Evolutionary conservation across 2,888 invertebrate species (phyloP).

Genomic region (Anthophora plumipes): DNA sequence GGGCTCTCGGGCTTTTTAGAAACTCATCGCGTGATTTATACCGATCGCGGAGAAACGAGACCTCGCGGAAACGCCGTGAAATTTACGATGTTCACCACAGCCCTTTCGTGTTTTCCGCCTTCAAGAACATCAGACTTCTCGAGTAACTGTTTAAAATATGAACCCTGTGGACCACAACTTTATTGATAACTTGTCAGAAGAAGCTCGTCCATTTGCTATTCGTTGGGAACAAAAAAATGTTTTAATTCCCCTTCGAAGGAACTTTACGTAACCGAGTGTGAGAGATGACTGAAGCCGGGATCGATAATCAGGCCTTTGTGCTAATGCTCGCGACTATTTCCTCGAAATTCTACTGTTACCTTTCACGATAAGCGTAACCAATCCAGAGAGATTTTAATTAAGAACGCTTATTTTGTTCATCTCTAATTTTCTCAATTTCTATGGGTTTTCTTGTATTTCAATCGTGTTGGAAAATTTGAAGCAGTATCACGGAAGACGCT

Average conservation of each 20-base stretch:
- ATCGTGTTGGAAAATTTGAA: no score
- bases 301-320: neutral
- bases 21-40: constrained; percentile 25
- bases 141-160: neutral
- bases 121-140: neutral
- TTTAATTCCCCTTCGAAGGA: neutral
- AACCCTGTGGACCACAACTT: neutral
- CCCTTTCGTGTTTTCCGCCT: neutral
- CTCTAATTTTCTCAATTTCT: no score
- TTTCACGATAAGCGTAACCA: no score
- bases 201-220: constrained; percentile 4
- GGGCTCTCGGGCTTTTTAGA: neutral
- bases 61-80: neutral
- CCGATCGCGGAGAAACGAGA: neutral
- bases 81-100: neutral
- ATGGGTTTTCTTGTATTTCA: no score
- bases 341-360: no score
- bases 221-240: neutral
- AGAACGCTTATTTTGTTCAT: no score
- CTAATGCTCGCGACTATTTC: no score
- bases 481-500: no score
- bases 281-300: neutral
- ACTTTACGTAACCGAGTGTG: neutral
- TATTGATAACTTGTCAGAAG: neutral
- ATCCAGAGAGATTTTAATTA: no score